Base-by-base conservation (phyloP, 2,888 invertebrate genomes). In the Trissolcus japonicus region DNA sequence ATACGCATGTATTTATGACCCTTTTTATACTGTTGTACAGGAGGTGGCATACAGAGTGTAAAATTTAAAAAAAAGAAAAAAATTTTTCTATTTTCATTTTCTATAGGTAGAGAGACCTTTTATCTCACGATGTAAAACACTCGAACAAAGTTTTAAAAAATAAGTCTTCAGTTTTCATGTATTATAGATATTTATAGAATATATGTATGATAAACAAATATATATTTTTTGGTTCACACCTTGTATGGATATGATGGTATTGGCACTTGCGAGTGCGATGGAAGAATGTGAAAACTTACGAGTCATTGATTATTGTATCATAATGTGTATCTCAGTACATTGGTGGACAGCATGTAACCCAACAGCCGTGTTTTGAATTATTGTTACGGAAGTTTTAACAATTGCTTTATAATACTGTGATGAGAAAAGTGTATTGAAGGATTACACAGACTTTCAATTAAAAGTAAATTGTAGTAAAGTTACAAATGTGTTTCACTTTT, bases 341-440 rank as follows among this genome's bases (percentile, higher is more conserved):
- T 68, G 72, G 77, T 68, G 68, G 60, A 73, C 11, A 67, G 55
- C 21, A 61, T 56, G 59, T 76, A 66, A 76, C 62, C 69, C 41
- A 51, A 71, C 66, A 65, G 66, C 71, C 76, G 55, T 72, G 66
- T 67, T 76, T 67, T 29, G 48, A 76, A 66, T 72, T 59, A 60
- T 74, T 69, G 72, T 78, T 78, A 78, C 77, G 60, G 68, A 73
- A 78, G 68, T 78, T 73, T 73, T 73, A 48, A 68, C 63, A 69
- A 74, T 74, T 74, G 73, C 78, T 78, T 78, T 78, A 78, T 74
- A 73, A 74, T 74, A 78, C 78, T 78, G 78, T 78, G 78, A 78
- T 78, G 78, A 78, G 46, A 65, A n/a, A 78, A 74, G 57, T 78
- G 74, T 78, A 78, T 71, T 71, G 69, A 65, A 78, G 69, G 62